Base-by-base conservation (phyloP, 2,113 vertebrate genomes). In the Notothenia rossii region DNA sequence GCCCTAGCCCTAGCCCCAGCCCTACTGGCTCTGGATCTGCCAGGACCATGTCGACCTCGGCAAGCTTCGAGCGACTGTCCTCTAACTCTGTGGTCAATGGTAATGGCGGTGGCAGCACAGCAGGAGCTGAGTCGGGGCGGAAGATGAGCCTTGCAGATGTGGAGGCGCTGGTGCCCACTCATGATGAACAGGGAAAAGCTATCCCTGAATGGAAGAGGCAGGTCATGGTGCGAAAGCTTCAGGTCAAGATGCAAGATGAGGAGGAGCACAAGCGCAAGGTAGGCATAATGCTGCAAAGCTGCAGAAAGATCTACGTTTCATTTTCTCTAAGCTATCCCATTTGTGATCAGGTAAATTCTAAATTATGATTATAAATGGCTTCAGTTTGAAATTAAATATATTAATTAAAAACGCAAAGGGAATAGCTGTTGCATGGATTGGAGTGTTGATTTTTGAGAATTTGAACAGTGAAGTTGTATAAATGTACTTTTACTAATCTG, bases 141-240 rank as follows among this genome's bases (percentile, higher is more conserved):
- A 94, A 96, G 0, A 89, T 90, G 1, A 92, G 92, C 4, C 90
- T 93, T 7, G 86, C 86, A 3, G 97, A 99, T 8, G 93, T 93
- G 13, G 98, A 99, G 86, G 86, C 91, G 0, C 92, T 99, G 65
- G 94, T 99, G 71, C 98, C 98, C 77, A 98, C 96, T 18, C 96
- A 95, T 0, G 97, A 98, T 0, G 97, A 98, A 90, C 97, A 97
- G 92, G 97, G 97, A 25, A 94, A 96, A 75, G 93, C 96, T 45
- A 97, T 98, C 84, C 97, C 97, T 0, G 97, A 98, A 83, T 98
- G 97, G 97, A 98, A 98, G 92, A 93, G 97, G 36, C 97, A 98
- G 89, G 97, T 98, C 93, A 98, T 98, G 97, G 96, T 97, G 50
- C 94, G 97, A 10, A 99, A 99, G 92, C 93, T 99, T 72, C 98